phyloP scores from a whole-genome alignment of 2,888 invertebrate species.

The Euphydryas editha region DNA sequence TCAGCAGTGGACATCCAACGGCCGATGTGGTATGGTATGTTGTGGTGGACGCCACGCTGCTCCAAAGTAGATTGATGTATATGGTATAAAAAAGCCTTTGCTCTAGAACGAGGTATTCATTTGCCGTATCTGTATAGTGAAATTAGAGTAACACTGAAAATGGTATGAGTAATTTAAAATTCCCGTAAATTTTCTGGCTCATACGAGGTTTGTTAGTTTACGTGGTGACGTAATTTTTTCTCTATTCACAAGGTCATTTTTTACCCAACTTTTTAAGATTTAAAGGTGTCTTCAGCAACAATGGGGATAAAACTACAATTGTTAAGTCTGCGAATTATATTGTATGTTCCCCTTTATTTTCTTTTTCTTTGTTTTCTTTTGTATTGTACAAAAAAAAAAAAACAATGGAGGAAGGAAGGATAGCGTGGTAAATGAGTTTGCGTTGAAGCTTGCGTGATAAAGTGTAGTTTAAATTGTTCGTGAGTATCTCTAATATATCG shows the following conservation, averaged over 20 bases:
- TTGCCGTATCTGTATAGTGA: no score
- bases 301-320: constrained; percentile 14
- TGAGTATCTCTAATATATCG: neutral
- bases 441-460: neutral
- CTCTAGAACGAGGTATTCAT: no score
- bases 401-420: neutral
- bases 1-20: no score
- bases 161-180: no score
- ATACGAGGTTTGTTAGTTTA: neutral
- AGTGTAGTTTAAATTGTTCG: neutral
- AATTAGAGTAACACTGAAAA: no score
- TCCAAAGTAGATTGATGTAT: no score
- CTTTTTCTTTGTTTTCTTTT: constrained; percentile 1
- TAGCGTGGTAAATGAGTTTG: neutral
- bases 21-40: no score
- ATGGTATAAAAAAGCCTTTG: no score
- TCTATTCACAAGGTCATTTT: constrained; percentile 19
- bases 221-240: neutral
- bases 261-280: constrained; percentile 23
- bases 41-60: no score
- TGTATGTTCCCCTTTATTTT: constrained; percentile 6
- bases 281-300: constrained; percentile 5
- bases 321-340: constrained; percentile 16
- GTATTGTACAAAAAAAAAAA: neutral
- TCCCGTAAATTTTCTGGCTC: no score